Percentiles rank a stretch among this genome's conserved stretches.
phyloP scores from a whole-genome alignment of 2,888 invertebrate species.

The Chymomyza procnemis region DNA sequence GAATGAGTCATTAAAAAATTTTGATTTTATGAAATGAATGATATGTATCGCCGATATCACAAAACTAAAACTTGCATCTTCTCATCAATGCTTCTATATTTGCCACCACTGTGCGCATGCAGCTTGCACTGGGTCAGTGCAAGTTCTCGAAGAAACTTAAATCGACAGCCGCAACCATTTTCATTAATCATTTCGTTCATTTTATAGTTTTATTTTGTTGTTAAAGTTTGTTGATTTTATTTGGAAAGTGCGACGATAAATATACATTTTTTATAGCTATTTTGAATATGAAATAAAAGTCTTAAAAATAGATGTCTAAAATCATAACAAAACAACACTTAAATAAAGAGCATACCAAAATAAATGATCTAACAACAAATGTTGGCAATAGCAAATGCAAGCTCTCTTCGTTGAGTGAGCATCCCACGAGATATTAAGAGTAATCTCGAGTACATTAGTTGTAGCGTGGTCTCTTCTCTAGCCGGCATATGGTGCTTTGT shows the following conservation, averaged over 20 bases:
- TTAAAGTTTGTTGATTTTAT: slow-evolving; percentile 38
- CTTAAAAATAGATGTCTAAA: slow-evolving; percentile 54
- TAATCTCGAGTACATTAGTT: background rate
- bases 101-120: slow-evolving; percentile 9
- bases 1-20: too few relatives aligned
- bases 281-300: slow-evolving; percentile 18
- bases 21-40: too few relatives aligned
- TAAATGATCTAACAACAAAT: slow-evolving; percentile 13
- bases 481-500: slow-evolving; percentile 17
- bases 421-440: slow-evolving; percentile 27
- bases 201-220: slow-evolving; percentile 42
- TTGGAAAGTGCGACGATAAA: slow-evolving; percentile 39
- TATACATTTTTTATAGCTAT: slow-evolving; percentile 18
- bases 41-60: too few relatives aligned
- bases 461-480: slow-evolving; percentile 16
- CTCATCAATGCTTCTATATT: too few relatives aligned
- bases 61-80: too few relatives aligned
- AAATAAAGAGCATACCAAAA: slow-evolving; percentile 24
- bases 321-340: background rate
- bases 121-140: slow-evolving; percentile 9
- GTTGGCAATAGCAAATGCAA: background rate
- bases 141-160: background rate
- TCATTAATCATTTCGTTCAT: slow-evolving; percentile 57
- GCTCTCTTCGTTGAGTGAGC: background rate
- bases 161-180: background rate